Evolutionary conservation across 2,113 vertebrate species (phyloP), one percentile per base, ranked within the genome.

Genomic region (Chaetops frenatus): DNA sequence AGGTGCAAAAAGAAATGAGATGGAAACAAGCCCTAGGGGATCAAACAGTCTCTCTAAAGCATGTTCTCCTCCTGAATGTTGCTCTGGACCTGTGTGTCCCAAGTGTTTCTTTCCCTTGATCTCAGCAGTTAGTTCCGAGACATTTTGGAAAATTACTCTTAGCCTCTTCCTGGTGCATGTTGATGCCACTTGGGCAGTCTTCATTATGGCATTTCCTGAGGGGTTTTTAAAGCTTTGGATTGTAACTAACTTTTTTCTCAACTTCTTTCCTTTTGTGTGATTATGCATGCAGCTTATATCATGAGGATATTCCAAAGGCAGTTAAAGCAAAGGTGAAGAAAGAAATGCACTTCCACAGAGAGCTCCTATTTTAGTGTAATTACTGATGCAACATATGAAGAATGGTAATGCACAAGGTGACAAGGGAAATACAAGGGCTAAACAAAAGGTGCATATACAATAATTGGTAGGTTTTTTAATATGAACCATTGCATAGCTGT

Each of bases 1-100:
- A 92, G 45, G 42, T 92, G 58, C 38, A 83, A 73, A 81, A 70
- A 93, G 58, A 94, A 93, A 88, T 28, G 16, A 90, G 56, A 90
- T 92, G 80, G 79, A 92, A 95, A 95, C 29, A 94, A 92, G 47
- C 90, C 82, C 22, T 83, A 50, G 81, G 86, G 82, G 42, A 81
- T 93, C 40, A 82, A 84, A 50, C 1, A 5, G 23, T 57, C 47
- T 72, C 12, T 86, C 82, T 83, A 66, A 93, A 88, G 45, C 88
- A 28, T 83, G 16, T 11, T 76, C 21, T 90, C 24, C 28, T 94
- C 17, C 45, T 88, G n/a, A 73, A 22, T 62, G 50, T 72, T 94
- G 58, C 77, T 92, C 88, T 86, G 82, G 88, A 83, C 67, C 79
- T 17, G 0, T 42, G 38, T 88, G 24, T 66, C 64, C 86, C 54